These are phyloP conservation scores for Prochilodus magdalenae DNA, from an alignment of 2,113 vertebrate genomes.

Conservation along the genomic window DNA sequence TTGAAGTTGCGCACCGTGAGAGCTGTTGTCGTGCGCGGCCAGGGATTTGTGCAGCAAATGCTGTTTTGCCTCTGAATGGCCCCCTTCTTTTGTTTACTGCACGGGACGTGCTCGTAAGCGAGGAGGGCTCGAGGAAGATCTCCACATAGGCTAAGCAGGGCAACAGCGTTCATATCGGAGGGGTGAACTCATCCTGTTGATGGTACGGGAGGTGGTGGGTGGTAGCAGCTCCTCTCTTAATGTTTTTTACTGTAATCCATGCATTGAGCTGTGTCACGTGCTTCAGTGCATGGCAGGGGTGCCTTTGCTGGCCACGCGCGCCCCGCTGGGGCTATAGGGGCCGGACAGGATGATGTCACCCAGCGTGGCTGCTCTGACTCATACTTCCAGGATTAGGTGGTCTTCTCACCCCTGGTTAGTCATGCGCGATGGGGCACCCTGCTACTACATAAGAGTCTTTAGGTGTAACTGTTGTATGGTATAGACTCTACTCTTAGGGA, in stretches of 20 bases:
- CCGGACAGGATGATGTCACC: slow-evolving; percentile 53
- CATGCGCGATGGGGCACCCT: slow-evolving; percentile 18
- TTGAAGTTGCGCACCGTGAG: too few species aligned
- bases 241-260: slow-evolving; percentile 8
- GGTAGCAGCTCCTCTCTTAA: background rate
- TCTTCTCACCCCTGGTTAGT: slow-evolving; percentile 40
- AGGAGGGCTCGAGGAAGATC: background rate
- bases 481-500: too few species aligned
- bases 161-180: too few species aligned
- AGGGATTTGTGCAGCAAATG: background rate
- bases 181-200: too few species aligned
- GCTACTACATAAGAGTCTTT: background rate
- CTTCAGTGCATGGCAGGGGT: background rate
- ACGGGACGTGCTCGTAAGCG: background rate
- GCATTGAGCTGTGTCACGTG: background rate
- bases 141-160: background rate
- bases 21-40: background rate
- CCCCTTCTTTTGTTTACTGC: slow-evolving; percentile 7
- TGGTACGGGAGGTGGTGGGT: too few species aligned
- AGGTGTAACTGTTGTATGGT: too few species aligned
- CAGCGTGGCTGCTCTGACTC: slow-evolving; percentile 49
- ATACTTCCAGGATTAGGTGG: slow-evolving; percentile 57
- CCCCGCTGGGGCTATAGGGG: slow-evolving; percentile 5
- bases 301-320: background rate
- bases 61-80: background rate